These are phyloP conservation scores for Cladorhizidae sp. DNA, from an alignment of 37 sponge, comb jelly and placozoan genomes.

Conservation along the genomic window DNA sequence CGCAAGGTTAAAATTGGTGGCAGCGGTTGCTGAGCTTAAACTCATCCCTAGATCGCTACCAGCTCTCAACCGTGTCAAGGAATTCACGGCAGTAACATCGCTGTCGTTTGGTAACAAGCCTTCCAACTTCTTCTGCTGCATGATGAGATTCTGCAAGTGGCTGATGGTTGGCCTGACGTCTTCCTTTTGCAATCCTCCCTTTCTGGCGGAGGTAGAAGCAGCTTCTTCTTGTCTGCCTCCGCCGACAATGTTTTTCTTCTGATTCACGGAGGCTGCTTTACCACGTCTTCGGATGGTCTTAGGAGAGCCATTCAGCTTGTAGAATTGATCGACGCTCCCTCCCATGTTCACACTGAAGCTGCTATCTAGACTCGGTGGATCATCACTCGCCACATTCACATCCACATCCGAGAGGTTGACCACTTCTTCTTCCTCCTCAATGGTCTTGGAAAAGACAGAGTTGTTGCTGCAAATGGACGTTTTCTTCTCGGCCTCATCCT, in stretches of 20 bases:
- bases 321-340: not conserved
- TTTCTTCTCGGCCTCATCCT: not conserved
- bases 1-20: too few species aligned
- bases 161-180: constrained; percentile 37
- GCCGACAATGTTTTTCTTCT: not conserved
- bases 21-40: not conserved
- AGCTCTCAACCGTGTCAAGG: not conserved
- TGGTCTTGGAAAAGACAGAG: constrained; percentile 12
- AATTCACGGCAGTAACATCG: constrained; percentile 2
- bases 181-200: constrained; percentile 10
- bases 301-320: not conserved
- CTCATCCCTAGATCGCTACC: not conserved
- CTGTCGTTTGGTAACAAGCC: not conserved
- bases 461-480: constrained; percentile 1
- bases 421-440: constrained; percentile 3
- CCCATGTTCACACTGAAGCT: not conserved
- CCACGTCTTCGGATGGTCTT: constrained; percentile 3
- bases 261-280: not conserved
- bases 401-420: constrained; percentile 29
- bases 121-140: not conserved
- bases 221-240: not conserved
- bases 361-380: not conserved
- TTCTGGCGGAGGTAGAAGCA: not conserved
- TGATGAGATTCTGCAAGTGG: constrained; percentile 2
- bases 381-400: not conserved